These are phyloP conservation scores for Pimpla rufipes DNA, from an alignment of 2,888 invertebrate genomes.

Conservation along the genomic window DNA sequence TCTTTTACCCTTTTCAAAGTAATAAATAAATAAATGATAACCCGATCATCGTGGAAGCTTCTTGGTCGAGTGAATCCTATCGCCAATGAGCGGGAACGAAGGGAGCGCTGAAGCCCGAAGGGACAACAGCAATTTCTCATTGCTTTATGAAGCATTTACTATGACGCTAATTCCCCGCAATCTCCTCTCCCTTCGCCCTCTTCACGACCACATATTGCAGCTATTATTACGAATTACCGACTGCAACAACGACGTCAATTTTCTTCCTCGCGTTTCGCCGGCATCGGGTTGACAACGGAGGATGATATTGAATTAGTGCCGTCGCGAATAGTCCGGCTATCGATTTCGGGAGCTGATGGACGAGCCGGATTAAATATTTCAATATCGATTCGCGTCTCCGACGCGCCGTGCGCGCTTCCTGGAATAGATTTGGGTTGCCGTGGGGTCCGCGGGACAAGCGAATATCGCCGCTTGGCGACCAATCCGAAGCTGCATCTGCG, in stretches of 20 bases:
- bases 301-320: constrained; percentile 18
- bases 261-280: background rate
- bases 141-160: constrained; percentile 3
- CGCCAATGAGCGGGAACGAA: constrained; percentile 12
- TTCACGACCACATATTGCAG: background rate
- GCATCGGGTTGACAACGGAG: background rate
- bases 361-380: constrained; percentile 62
- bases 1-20: background rate
- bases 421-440: constrained; percentile 61
- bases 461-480: background rate
- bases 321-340: constrained; percentile 41
- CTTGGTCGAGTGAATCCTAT: constrained; percentile 1
- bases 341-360: constrained; percentile 46
- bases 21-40: background rate
- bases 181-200: constrained; percentile 10
- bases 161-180: constrained; percentile 28
- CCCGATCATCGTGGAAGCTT: background rate
- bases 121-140: constrained; percentile 18
- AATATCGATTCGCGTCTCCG: constrained; percentile 56
- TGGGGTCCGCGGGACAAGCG: constrained; percentile 16
- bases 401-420: constrained; percentile 20
- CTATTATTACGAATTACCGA: background rate
- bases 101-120: constrained; percentile 20
- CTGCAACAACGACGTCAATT: constrained; percentile 17
- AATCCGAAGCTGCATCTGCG: background rate